Evolutionary conservation across 2,888 invertebrate species (phyloP).

Genomic region (Erpobdella octoculata): DNA sequence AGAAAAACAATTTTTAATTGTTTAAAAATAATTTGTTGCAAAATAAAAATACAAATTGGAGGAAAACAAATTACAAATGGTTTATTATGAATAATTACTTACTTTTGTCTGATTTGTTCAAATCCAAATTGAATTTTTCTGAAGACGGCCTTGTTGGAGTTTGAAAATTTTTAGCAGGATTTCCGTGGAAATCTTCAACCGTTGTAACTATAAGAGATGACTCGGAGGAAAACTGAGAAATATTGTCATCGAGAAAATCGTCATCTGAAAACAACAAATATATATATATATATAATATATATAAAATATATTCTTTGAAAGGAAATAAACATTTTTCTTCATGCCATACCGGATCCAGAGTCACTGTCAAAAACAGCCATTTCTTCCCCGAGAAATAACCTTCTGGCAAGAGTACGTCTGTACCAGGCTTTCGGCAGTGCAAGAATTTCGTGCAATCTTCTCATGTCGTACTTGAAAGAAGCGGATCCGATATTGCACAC

Average conservation of each 20-base stretch:
- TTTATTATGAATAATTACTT: no score
- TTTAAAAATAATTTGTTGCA: no score
- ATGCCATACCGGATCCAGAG: conserved; percentile 28
- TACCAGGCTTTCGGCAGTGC: conserved; percentile 99
- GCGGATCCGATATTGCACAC: conserved; percentile 82
- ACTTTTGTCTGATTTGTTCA: no score
- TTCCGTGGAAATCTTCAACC: not conserved
- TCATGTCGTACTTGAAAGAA: conserved; percentile 94
- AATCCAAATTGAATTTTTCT: no score
- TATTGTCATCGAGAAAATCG: not conserved
- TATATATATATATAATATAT: not conserved
- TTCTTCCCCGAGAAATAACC: conserved; percentile 64
- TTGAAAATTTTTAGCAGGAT: no score
- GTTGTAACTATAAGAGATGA: not conserved
- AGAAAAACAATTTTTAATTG: no score
- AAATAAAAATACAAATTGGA: no score
- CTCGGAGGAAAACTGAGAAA: conserved; percentile 7
- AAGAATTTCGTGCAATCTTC: conserved; percentile 86
- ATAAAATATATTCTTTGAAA: not conserved
- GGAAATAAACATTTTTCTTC: no score
- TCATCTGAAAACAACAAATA: not conserved
- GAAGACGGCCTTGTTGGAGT: no score
- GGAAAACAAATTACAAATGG: no score
- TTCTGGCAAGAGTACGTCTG: conserved; percentile 74
- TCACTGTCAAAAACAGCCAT: conserved; percentile 53